phyloP scores from a whole-genome alignment of 2,888 invertebrate species.

The Cactoblastis cactorum region DNA sequence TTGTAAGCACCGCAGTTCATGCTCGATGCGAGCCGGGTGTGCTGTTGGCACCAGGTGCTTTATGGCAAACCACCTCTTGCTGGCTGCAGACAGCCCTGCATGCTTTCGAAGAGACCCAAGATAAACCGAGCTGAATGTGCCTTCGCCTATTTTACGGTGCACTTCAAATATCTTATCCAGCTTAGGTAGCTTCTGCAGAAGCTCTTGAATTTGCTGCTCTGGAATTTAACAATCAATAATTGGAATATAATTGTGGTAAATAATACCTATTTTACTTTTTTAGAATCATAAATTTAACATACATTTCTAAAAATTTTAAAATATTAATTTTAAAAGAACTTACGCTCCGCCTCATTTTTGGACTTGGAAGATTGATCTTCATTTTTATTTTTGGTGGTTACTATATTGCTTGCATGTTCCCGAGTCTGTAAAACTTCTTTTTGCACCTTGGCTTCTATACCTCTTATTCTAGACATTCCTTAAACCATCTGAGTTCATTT shows the following conservation, averaged over 20 bases:
- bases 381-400: slow-evolving; percentile 45
- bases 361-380: slow-evolving; percentile 42
- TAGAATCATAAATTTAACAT: too few species aligned
- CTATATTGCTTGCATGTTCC: slow-evolving; percentile 42
- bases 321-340: slow-evolving; percentile 20
- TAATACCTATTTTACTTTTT: too few species aligned
- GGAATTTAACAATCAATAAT: slow-evolving; percentile 20
- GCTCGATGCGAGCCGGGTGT: slow-evolving; percentile 88
- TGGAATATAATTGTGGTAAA: too few species aligned
- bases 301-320: not conserved
- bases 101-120: slow-evolving; percentile 83
- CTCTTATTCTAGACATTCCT: slow-evolving; percentile 62
- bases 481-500: slow-evolving; percentile 14
- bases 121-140: slow-evolving; percentile 93
- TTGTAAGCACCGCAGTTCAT: slow-evolving; percentile 88
- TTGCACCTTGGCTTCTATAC: slow-evolving; percentile 56
- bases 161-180: slow-evolving; percentile 82
- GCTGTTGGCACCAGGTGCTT: slow-evolving; percentile 93
- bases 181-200: slow-evolving; percentile 78
- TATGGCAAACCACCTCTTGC: slow-evolving; percentile 85
- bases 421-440: slow-evolving; percentile 48
- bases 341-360: slow-evolving; percentile 62
- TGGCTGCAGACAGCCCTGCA: slow-evolving; percentile 44
- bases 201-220: slow-evolving; percentile 63
- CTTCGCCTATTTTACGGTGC: slow-evolving; percentile 87